Percentiles rank a stretch among this genome's conserved stretches.
Evolutionary conservation across 2,888 invertebrate genomes (phyloP).

Genomic region (Paralinhomoeus sp.): DNA sequence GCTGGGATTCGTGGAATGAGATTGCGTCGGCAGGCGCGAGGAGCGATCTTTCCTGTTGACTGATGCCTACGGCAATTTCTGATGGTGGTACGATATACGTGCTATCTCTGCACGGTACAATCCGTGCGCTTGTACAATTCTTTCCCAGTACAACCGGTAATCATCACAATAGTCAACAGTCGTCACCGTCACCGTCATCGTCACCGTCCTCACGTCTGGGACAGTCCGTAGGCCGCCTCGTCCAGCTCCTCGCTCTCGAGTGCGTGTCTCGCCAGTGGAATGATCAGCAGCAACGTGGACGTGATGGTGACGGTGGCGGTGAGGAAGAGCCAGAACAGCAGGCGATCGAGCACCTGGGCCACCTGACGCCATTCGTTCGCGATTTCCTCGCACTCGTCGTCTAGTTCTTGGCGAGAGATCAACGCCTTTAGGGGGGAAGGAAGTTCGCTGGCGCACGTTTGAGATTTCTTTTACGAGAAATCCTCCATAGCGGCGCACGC

Average conservation of each 20-base stretch:
- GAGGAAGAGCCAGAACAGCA: conserved; percentile 36
- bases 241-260: conserved; percentile 9
- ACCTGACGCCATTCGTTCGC: conserved; percentile 36
- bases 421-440: conserved; percentile 29
- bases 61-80: too few relatives aligned
- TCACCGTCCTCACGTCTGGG: not conserved
- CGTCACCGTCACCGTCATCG: not conserved
- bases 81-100: too few relatives aligned
- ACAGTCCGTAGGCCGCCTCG: conserved; percentile 8
- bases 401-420: conserved; percentile 31
- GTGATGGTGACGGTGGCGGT: conserved; percentile 33
- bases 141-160: too few relatives aligned
- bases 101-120: too few relatives aligned
- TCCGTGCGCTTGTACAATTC: too few relatives aligned
- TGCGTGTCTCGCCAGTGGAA: conserved; percentile 24
- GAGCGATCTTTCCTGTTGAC: too few relatives aligned
- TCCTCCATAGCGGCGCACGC: too few relatives aligned
- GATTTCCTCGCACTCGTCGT: conserved; percentile 28
- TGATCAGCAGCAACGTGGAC: conserved; percentile 31
- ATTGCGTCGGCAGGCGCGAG: too few relatives aligned
- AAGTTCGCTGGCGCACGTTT: conserved; percentile 28
- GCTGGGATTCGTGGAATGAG: too few relatives aligned
- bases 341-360: conserved; percentile 28
- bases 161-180: too few relatives aligned
- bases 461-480: too few relatives aligned